Conservation (phyloP, 2,888 invertebrate genomes). For the Ptychoptera albimana region DNA sequence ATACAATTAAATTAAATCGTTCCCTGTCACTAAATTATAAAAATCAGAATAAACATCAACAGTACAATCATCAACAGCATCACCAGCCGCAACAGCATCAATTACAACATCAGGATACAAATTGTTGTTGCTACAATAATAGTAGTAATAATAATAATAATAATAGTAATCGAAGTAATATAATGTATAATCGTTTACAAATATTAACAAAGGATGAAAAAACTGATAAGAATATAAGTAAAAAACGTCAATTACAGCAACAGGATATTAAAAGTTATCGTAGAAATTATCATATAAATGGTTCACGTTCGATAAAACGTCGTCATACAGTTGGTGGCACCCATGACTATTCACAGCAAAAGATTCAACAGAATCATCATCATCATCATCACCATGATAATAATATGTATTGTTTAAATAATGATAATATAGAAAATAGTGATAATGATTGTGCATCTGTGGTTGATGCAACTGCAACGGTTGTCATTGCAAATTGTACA, state of each 20-base stretch:
- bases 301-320: conserved; percentile 55
- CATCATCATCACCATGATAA: no score
- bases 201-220: conserved; percentile 53
- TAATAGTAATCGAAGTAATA: conserved; percentile 12
- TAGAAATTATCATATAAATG: not conserved
- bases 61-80: conserved; percentile 1
- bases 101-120: not conserved
- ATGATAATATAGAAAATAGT: no score
- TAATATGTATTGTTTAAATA: no score
- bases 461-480: no score
- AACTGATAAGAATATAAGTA: conserved; percentile 64
- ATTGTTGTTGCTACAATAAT: not conserved
- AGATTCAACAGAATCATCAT: no score
- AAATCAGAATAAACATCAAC: conserved; percentile 8
- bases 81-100: conserved; percentile 1
- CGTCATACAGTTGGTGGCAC: conserved; percentile 87
- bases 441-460: no score
- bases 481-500: no score
- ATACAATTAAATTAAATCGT: conserved; percentile 11
- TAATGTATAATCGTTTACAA: conserved; percentile 11
- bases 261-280: conserved; percentile 18
- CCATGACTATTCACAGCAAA: conserved; percentile 45
- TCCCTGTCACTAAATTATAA: conserved; percentile 11
- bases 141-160: conserved; percentile 3
- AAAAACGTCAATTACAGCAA: conserved; percentile 43